Base-by-base conservation (phyloP, 2,888 invertebrate genomes). In the Caenorhabditis wallacei region DNA sequence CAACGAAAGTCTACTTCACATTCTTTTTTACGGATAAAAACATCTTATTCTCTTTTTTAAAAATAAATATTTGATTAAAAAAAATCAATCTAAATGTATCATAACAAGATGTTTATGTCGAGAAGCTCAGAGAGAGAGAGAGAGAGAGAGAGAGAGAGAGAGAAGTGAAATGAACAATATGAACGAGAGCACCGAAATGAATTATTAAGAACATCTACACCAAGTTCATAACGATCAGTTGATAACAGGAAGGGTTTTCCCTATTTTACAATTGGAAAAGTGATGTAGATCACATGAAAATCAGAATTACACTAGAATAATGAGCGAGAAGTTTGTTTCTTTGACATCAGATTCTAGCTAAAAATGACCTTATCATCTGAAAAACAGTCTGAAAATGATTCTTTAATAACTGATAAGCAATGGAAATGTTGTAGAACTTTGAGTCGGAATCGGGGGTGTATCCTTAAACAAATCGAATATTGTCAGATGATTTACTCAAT, bases 371-470 rank as follows among this genome's bases (percentile, higher is more conserved):
- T 69, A 76, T 76, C 76, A 76, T 16, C 53, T 30, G n/a, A 53
- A 68, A 53, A 68, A 69, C 68, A 76, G 51, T 59, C 54, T 63
- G 63, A 72, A 61, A 53, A 13, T 64, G 64, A 37, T 66, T 48
- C 22, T 56, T 26, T 46, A 57, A 64, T 43, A 24, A 26, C 30
- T 61, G 76, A 76, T 76, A 69, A 54, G 43, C 24, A 24, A 30
- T 13, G 0, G 20, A 69, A 76, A 69, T 76, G 76, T 76, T 76
- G 76, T 76, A 61, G 76, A 76, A 76, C 76, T 76, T 69, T 76
- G 76, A 48, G 68, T 76, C 69, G 51, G 61, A 61, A 22, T 13
- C 13, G 48, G 43, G 68, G 76, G 76, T 53, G 61, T 59, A 51
- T 76, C 76, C 76, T 59, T 46, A 11, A 51, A 20, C 10, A 18